Evolutionary conservation across 2,113 vertebrate genomes (phyloP), one percentile per base, ranked within the genome.

Genomic region (Lepisosteus oculatus): DNA sequence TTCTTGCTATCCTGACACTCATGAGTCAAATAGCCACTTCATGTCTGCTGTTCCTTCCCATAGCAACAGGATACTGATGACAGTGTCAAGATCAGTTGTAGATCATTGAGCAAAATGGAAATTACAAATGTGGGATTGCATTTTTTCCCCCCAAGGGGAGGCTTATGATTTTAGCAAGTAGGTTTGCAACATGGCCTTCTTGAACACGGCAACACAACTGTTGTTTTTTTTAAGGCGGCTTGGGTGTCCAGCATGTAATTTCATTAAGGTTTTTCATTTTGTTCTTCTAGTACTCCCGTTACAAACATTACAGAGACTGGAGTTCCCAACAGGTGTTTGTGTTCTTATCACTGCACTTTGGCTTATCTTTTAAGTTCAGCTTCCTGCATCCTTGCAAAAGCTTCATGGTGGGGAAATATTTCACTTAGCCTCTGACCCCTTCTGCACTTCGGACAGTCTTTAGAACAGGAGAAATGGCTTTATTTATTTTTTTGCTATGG

Each of bases 321-420:
- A 69, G 68, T 81, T 77, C 67, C 82, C 78, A 82, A 88, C 88
- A 91, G 89, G 88, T 91, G 88, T 87, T 86, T 81, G 80, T 77
- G 76, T 81, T 80, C 86, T 92, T 90, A 90, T 90, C 88, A 65
- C 74, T 63, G 71, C 73, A 80, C 85, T 85, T 81, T 42, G 74
- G 72, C 85, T 91, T 92, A 91, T 92, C 90, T 90, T 78, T 72
- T 77, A 81, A 81, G 81, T 85, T 90, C 89, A 87, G 87, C 89
- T 91, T 89, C 87, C 90, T 90, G 88, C 83, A 79, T 86, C 85
- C 83, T 84, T 76, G 67, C 81, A 74, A 83, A 82, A 78, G 83
- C 79, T 84, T 87, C 78, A 74, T 77, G 86, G 79, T 80, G 81
- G 78, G 88, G 89, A 89, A 90, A 89, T 87, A 86, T 89, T 90